Conservation (phyloP, 1,140 invertebrate species). For the Scylla paramamosain region DNA sequence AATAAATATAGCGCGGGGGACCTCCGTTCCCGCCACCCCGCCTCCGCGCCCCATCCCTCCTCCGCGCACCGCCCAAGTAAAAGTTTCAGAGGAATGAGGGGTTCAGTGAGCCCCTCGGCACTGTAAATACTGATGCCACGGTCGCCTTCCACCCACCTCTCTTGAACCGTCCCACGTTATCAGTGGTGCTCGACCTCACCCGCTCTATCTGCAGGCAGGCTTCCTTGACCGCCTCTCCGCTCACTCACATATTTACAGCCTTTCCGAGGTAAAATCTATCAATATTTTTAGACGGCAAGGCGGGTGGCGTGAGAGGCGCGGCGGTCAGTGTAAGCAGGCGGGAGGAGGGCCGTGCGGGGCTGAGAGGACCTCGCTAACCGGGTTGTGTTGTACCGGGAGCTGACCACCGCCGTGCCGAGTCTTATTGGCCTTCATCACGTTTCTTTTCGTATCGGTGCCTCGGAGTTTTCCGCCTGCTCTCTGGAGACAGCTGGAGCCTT, state of each 20-base stretch:
- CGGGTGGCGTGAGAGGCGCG: constrained; percentile 24
- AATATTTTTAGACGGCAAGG: neutral
- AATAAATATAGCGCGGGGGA: constrained; percentile 52
- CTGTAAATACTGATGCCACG: constrained; percentile 50
- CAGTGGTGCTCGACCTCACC: neutral
- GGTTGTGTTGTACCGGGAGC: constrained; percentile 61
- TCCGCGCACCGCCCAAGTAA: constrained; percentile 27
- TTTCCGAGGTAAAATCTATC: neutral
- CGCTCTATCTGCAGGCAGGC: neutral
- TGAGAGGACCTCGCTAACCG: constrained; percentile 58
- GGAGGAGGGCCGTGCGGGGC: constrained; percentile 33
- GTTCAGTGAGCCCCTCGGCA: neutral
- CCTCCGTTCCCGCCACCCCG: neutral
- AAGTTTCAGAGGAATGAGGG: constrained; percentile 53
- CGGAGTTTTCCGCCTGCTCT: neutral
- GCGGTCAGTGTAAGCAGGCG: constrained; percentile 59
- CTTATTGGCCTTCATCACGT: constrained; percentile 55
- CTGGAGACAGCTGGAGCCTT: neutral
- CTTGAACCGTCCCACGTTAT: constrained; percentile 41
- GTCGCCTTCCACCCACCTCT: neutral
- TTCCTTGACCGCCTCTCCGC: neutral
- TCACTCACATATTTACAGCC: neutral
- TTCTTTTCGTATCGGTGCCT: constrained; percentile 64
- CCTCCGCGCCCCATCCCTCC: neutral
- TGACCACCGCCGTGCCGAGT: constrained; percentile 14